phyloP scores from a whole-genome alignment of 2,888 invertebrate species.

The Eilema depressum region DNA sequence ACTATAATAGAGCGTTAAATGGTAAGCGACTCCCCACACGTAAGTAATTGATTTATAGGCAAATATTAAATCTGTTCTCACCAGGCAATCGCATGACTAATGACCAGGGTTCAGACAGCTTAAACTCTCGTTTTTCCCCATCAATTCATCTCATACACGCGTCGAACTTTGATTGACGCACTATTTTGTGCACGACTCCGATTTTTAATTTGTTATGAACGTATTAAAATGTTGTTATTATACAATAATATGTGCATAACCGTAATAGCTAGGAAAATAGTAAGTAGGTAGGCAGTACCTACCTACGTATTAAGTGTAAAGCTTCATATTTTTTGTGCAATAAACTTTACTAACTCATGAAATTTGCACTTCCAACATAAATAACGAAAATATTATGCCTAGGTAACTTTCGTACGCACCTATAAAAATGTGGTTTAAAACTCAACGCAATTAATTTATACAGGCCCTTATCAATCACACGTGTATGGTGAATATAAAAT shows the following conservation, averaged over 20 bases:
- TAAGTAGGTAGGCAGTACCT: background rate
- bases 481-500: slow-evolving; percentile 75
- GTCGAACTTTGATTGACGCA: slow-evolving; percentile 72
- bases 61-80: slow-evolving; percentile 85
- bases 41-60: slow-evolving; percentile 84
- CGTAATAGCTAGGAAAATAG: background rate
- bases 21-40: slow-evolving; percentile 73
- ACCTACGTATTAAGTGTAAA: too few relatives aligned
- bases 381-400: background rate
- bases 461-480: slow-evolving; percentile 73
- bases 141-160: slow-evolving; percentile 66
- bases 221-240: slow-evolving; percentile 9
- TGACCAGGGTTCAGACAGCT: slow-evolving; percentile 71
- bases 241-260: background rate
- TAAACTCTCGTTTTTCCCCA: slow-evolving; percentile 74
- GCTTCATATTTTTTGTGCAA: background rate
- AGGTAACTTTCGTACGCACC: background rate
- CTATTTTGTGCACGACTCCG: slow-evolving; percentile 58
- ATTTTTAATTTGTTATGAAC: slow-evolving; percentile 39
- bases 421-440: slow-evolving; percentile 39
- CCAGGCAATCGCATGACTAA: slow-evolving; percentile 74
- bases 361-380: background rate
- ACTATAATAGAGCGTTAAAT: slow-evolving; percentile 75
- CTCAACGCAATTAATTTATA: slow-evolving; percentile 51
- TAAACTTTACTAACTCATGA: background rate